These are phyloP conservation scores for Cheiracanthium punctorium DNA, from an alignment of 2,888 invertebrate genomes.

Conservation along the genomic window DNA sequence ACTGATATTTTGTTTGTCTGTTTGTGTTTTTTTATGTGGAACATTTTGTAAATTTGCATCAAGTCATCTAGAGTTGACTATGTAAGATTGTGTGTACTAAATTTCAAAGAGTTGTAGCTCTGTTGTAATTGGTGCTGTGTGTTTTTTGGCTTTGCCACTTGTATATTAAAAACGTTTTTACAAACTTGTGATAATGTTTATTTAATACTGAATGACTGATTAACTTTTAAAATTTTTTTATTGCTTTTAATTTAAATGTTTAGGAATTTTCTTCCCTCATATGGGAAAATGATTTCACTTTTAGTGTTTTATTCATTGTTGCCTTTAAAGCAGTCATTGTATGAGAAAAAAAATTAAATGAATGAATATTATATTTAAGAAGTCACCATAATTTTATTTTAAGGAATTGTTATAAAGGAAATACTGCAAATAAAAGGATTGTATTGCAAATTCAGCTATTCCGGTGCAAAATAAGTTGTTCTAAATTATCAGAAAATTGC, in stretches of 20 bases:
- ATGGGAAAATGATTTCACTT: background rate
- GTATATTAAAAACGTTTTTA: conserved; percentile 47
- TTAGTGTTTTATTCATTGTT: background rate
- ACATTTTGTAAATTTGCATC: conserved; percentile 43
- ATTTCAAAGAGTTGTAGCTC: conserved; percentile 25
- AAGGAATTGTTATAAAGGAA: too few species aligned
- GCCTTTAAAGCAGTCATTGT: background rate
- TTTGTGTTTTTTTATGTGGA: conserved; percentile 54
- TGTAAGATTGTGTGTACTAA: conserved; percentile 25
- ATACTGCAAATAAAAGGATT: too few species aligned
- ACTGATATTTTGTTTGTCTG: conserved; percentile 53
- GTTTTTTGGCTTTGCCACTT: conserved; percentile 37
- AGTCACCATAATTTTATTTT: background rate
- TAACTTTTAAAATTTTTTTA: background rate
- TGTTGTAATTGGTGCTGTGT: conserved; percentile 53
- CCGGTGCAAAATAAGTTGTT: too few species aligned
- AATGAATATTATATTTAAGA: background rate
- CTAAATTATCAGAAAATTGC: too few species aligned
- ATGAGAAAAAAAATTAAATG: background rate
- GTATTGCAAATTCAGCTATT: too few species aligned
- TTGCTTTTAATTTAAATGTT: background rate
- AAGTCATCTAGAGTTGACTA: conserved; percentile 21
- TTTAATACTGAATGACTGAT: conserved; percentile 12
- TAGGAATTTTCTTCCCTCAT: background rate
- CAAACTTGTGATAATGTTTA: conserved; percentile 56